A percentile compares a stretch with the other conserved stretches of the same genome.
Conservation (phyloP, 2,888 invertebrate species). For the Microctonus hyperodae region DNA sequence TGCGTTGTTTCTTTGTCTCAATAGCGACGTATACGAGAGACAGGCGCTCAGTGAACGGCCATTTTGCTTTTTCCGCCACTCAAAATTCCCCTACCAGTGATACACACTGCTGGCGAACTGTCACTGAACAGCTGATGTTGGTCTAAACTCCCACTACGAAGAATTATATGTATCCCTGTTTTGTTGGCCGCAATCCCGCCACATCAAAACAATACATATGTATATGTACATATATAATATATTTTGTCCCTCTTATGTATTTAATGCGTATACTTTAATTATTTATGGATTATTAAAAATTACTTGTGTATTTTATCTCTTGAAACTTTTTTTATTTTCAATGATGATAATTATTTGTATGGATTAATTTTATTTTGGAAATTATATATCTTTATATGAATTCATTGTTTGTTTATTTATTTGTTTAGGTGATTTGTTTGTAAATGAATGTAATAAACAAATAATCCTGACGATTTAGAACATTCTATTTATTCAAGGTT, state of each 20-base stretch:
- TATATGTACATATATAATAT: too few relatives aligned
- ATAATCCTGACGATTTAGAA: not conserved
- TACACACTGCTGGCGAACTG: slow-evolving; percentile 56
- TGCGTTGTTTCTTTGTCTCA: slow-evolving; percentile 60
- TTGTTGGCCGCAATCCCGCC: slow-evolving; percentile 26
- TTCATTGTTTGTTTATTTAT: not conserved
- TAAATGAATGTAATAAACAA: not conserved
- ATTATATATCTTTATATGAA: too few relatives aligned
- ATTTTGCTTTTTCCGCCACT: slow-evolving; percentile 59
- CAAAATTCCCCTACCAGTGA: slow-evolving; percentile 38
- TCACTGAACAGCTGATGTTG: slow-evolving; percentile 61
- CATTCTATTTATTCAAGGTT: not conserved
- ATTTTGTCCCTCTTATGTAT: too few relatives aligned
- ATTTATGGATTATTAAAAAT: too few relatives aligned
- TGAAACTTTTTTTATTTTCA: too few relatives aligned
- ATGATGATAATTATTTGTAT: too few relatives aligned
- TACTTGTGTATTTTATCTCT: too few relatives aligned
- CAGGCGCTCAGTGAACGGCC: slow-evolving; percentile 60
- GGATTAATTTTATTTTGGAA: too few relatives aligned
- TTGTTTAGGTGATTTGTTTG: not conserved
- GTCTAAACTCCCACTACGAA: slow-evolving; percentile 24
- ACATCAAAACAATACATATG: not conserved
- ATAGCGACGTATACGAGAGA: slow-evolving; percentile 47
- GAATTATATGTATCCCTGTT: not conserved
- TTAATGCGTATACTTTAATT: too few relatives aligned